Base-by-base conservation (phyloP, 1,140 invertebrate species). In the Cyrtorhinus lividipennis region DNA sequence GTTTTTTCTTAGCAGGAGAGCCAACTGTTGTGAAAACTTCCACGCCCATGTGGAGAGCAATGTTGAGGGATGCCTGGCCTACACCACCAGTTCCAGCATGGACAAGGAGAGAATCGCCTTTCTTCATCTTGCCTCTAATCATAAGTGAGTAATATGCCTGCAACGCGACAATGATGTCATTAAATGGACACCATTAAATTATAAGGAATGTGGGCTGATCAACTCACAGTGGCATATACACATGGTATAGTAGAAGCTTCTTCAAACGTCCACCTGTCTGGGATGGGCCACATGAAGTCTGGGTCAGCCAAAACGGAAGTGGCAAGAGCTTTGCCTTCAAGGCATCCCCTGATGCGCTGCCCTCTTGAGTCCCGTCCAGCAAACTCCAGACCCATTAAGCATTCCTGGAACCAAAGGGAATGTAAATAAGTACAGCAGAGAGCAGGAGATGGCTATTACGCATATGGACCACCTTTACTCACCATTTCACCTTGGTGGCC, bases 11-110 rank as follows among this genome's bases (percentile, higher is more conserved):
- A 59, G 92, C 88, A 68, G 82, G 72, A 23, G 88, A 89, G 45
- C 90, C 86, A 26, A 94, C 90, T 0, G 92, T 95, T 0, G 91
- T 93, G 73, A 82, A 95, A 60, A 78, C 86, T 26, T 73, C 81
- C 73, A 91, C 88, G 13, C 89, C 90, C 74, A 87, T 82, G 70
- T 87, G 82, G 8, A 97, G 76, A 24, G 92, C 92, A 69, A 98
- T 91, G 8, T 89, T 79, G 68, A 98, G 97, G 65, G 93, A 91
- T 3, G 94, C 94, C 77, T 95, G 91, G 5, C 95, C 95, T 23
- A 98, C 93, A 69, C 93, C 95, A 67, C 95, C 95, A 67, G 89
- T 88, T 66, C 95, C 95, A 62, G 95, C 92, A 72, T 98, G 95
- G 67, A 98, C 88, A 0, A 98, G 79, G 24, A 98, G 80, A 30